Percentiles rank a stretch among this genome's conserved stretches.
phyloP scores from a whole-genome alignment of 1,140 invertebrate species.

The Laupala kohalensis region DNA sequence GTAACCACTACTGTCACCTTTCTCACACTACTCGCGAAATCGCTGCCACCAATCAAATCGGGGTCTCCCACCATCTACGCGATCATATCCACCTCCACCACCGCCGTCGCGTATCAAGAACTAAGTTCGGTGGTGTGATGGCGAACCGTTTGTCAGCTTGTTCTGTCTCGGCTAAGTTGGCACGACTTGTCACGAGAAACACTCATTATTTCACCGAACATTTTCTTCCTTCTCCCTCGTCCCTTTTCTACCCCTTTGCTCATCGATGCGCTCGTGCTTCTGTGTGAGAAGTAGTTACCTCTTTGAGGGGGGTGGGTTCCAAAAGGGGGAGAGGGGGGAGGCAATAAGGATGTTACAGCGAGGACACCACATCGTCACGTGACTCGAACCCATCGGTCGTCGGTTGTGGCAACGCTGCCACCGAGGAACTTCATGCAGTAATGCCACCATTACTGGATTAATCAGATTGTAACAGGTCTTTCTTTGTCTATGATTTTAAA shows the following conservation, averaged over 20 bases:
- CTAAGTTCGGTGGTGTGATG: constrained; percentile 4
- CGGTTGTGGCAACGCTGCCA: no score
- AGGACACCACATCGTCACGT: not conserved
- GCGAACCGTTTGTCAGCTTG: constrained; percentile 3
- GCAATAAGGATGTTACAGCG: not conserved
- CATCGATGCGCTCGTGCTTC: not conserved
- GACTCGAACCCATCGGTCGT: not conserved
- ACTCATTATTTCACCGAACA: constrained; percentile 3
- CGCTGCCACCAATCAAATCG: no score
- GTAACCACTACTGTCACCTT: no score
- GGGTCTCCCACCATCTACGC: no score
- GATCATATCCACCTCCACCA: not conserved
- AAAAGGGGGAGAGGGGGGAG: no score
- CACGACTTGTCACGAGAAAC: constrained; percentile 4
- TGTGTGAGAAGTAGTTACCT: no score
- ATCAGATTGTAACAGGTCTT: no score
- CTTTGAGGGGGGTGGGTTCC: not conserved
- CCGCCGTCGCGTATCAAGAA: not conserved
- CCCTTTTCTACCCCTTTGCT: not conserved
- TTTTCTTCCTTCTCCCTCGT: not conserved
- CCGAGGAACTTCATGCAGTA: no score
- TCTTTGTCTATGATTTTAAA: no score
- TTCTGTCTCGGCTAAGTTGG: constrained; percentile 6
- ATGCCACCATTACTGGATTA: no score
- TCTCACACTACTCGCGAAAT: no score